Evolutionary conservation across 2,797 vertebrate genomes (phyloP), one percentile per base, ranked within the genome.

Genomic region (Scomberomorus guttatus): DNA sequence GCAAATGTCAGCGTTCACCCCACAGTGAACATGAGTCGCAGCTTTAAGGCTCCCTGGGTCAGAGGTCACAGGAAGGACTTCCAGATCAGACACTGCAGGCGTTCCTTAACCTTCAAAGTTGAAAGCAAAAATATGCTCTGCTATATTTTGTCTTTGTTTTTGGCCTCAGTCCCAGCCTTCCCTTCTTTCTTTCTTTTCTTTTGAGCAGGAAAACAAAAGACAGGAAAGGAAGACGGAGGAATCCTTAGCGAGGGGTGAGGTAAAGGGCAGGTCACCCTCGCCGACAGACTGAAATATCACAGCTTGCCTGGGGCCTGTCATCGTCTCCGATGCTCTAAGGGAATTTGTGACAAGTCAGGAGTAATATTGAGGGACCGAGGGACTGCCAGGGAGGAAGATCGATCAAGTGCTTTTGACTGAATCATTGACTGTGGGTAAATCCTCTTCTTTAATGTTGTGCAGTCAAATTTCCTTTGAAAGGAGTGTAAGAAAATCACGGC

Each of bases 261-360:
- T 80, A 86, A 90, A 90, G 83, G 86, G 56, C 87, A 87, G 81
- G 83, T 86, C 88, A 48, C 20, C 68, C 68, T 55, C 74, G 7
- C 57, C 29, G 52, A 72, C 73, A 74, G 44, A 62, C 58, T 65
- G 66, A 92, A 90, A 93, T 87, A 91, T 69, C 89, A 87, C 86
- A 1, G 75, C 51, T 66, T 25, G 85, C 89, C 84, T 18, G 6
- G 52, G 84, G 87, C 89, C 67, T 61, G 46, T 79, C 78, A 48
- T 74, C 56, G 3, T 74, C 75, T 46, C 60, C 59, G 72, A 83
- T 54, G 63, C 71, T 74, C 25, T 2, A 0, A 29, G 76, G 60
- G 27, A 59, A 34, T 83, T 77, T 67, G 75, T 62, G 71, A 83
- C 81, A 61, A 80, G 59, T 76, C 50, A 11, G 34, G 34, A 37